Conservation (phyloP, 2,888 invertebrate species). For the Tenodera sinensis region DNA sequence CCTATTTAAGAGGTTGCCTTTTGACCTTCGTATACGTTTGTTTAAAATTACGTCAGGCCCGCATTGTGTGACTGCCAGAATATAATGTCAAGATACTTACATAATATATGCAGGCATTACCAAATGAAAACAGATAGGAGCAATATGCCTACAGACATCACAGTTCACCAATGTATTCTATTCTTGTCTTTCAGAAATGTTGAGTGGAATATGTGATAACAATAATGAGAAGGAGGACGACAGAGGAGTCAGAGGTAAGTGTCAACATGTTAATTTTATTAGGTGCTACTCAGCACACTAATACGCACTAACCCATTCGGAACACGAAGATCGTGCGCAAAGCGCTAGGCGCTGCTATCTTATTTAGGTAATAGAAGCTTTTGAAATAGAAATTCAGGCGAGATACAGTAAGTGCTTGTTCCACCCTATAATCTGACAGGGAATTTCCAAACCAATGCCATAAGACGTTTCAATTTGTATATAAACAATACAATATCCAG, state of each 20-base stretch:
- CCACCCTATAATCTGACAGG: no score
- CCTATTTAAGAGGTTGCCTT: background rate
- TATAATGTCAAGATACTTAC: background rate
- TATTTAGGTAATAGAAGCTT: background rate
- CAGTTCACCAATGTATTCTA: background rate
- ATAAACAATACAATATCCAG: no score
- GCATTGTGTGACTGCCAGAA: background rate
- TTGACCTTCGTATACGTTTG: background rate
- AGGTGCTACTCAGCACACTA: background rate
- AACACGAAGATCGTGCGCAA: background rate
- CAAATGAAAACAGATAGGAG: background rate
- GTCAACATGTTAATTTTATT: background rate
- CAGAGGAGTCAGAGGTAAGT: constrained; percentile 68
- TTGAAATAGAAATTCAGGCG: no score
- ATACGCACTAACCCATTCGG: background rate
- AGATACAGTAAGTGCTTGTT: no score
- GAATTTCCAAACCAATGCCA: no score
- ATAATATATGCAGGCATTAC: background rate
- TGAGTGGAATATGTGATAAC: constrained; percentile 71
- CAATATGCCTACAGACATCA: background rate
- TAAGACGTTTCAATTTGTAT: no score
- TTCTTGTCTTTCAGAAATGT: constrained; percentile 60
- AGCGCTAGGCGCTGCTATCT: background rate
- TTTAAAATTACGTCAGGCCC: background rate
- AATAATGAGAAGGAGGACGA: constrained; percentile 64